A percentile compares a stretch with the other conserved stretches of the same genome.
These are phyloP conservation scores for Dysidea cf. avara DNA, from an alignment of 37 sponge, comb jelly and placozoan genomes.

Conservation along the genomic window DNA sequence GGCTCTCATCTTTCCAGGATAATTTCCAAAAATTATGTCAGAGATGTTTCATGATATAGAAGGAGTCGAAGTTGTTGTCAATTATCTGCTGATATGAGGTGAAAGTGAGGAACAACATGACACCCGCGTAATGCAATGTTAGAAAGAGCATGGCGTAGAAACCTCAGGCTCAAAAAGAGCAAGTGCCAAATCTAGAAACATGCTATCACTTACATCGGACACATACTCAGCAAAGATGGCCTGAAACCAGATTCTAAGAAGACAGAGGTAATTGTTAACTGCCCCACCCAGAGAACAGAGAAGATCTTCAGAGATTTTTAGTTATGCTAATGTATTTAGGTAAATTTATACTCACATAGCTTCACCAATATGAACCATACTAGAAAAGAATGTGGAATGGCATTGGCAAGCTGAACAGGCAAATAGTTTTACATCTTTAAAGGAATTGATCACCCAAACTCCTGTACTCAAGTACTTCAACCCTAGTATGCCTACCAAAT, in stretches of 20 bases:
- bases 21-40: no score
- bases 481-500: no score
- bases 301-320: slow-evolving; percentile 31
- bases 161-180: slow-evolving; percentile 26
- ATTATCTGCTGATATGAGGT: no score
- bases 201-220: slow-evolving; percentile 36
- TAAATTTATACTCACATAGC: slow-evolving; percentile 33
- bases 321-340: slow-evolving; percentile 46
- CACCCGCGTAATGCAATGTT: no score
- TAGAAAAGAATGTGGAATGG: slow-evolving; percentile 8
- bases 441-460: not conserved
- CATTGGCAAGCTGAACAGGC: no score
- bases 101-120: no score
- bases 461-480: not conserved
- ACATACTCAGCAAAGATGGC: slow-evolving; percentile 34
- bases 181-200: slow-evolving; percentile 13
- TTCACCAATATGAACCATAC: not conserved
- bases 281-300: slow-evolving; percentile 11
- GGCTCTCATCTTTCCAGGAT: no score
- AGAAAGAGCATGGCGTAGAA: slow-evolving; percentile 16
- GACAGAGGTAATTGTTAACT: slow-evolving; percentile 19
- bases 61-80: no score
- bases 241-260: slow-evolving; percentile 51
- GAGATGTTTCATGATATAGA: no score
- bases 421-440: not conserved